Percentiles rank a stretch among this genome's conserved stretches.
Conservation (phyloP, 1,140 invertebrate genomes). For the Drosophila equinoxialis region DNA sequence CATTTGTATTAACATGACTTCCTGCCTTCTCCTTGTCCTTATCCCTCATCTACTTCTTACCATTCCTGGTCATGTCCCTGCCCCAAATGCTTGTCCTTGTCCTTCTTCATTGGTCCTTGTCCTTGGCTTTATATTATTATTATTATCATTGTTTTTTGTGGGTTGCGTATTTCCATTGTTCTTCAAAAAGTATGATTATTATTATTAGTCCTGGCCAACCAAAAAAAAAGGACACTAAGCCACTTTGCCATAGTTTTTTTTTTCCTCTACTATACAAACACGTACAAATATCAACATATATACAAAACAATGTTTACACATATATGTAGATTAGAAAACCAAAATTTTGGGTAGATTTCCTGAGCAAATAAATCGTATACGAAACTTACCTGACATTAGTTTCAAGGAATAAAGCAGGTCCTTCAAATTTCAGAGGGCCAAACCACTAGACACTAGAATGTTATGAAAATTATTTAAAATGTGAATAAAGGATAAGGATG, state of each 20-base stretch:
- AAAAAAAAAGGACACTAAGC: conserved; percentile 46
- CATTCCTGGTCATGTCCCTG: background rate
- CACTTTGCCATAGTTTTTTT: conserved; percentile 43
- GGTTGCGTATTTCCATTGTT: conserved; percentile 43
- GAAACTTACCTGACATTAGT: background rate
- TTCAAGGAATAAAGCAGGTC: too few relatives aligned
- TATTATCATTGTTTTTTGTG: conserved; percentile 76
- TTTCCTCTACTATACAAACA: background rate
- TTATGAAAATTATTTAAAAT: too few relatives aligned
- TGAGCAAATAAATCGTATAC: background rate
- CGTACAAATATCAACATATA: too few relatives aligned
- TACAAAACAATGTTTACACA: background rate
- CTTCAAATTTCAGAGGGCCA: too few relatives aligned
- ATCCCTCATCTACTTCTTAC: background rate
- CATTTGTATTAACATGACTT: conserved; percentile 80
- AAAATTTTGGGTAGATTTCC: background rate
- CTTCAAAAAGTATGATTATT: conserved; percentile 75
- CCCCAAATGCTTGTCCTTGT: conserved; percentile 10
- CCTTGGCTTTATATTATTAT: conserved; percentile 61
- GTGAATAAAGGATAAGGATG: too few relatives aligned
- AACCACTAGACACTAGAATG: too few relatives aligned
- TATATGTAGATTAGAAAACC: background rate
- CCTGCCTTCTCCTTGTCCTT: conserved; percentile 47
- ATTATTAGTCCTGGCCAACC: conserved; percentile 56
- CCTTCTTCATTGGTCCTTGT: conserved; percentile 41